A percentile compares a stretch with the other conserved stretches of the same genome.
These are phyloP conservation scores for Pholis gunnellus DNA, from an alignment of 2,113 vertebrate species.

Conservation along the genomic window DNA sequence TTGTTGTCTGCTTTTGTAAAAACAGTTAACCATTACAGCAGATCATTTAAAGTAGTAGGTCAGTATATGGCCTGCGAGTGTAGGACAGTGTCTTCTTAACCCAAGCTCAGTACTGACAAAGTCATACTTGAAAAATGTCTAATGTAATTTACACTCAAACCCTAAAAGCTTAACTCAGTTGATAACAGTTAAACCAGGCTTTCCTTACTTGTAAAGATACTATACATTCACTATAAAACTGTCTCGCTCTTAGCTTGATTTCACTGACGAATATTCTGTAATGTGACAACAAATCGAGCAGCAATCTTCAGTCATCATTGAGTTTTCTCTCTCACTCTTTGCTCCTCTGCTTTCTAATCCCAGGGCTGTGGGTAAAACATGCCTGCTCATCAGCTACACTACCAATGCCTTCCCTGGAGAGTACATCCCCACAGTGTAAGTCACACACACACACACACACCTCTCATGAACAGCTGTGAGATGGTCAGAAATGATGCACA, in stretches of 20 bases:
- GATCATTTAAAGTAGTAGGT: not conserved
- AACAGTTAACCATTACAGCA: not conserved
- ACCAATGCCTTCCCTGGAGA: slow-evolving; percentile 99
- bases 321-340: not conserved
- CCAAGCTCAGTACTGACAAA: not conserved
- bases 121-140: not conserved
- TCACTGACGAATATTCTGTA: not conserved
- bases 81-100: not conserved
- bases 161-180: not conserved
- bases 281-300: not conserved
- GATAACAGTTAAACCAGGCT: not conserved
- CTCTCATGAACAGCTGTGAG: not conserved
- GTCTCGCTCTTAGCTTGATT: not conserved
- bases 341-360: not conserved
- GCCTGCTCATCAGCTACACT: slow-evolving; percentile 99
- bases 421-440: slow-evolving; percentile 99
- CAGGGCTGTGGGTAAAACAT: slow-evolving; percentile 99
- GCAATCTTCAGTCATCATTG: not conserved
- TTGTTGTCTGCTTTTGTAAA: not conserved
- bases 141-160: no score
- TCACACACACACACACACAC: slow-evolving; percentile 49
- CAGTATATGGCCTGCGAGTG: not conserved
- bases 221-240: not conserved
- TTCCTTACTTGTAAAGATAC: not conserved
- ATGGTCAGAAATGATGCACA: not conserved